Evolutionary conservation across 2,113 vertebrate genomes (phyloP).

Genomic region (Bombycilla garrulus): DNA sequence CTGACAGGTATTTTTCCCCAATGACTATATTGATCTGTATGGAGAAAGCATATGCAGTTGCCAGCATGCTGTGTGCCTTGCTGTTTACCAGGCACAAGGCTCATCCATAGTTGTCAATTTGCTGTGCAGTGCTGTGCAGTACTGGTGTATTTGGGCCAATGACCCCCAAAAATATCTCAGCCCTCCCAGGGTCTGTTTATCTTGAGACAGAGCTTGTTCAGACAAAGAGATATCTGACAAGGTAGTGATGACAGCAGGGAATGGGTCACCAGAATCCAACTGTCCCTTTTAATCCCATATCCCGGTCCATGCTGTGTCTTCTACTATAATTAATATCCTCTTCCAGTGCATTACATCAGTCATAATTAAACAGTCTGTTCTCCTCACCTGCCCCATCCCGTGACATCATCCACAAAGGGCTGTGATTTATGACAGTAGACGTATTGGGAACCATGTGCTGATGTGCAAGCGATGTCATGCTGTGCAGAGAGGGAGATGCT

Average conservation of each 20-base stretch:
- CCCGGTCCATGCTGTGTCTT: background rate
- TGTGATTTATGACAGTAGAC: background rate
- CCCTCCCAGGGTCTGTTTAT: background rate
- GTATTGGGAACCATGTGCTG: background rate
- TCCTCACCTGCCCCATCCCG: background rate
- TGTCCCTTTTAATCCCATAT: background rate
- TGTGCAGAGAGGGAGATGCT: background rate
- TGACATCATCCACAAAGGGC: background rate
- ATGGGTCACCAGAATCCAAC: background rate
- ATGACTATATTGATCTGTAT: slow-evolving; percentile 22
- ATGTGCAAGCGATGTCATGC: background rate
- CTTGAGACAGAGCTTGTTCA: background rate
- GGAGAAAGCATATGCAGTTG: background rate
- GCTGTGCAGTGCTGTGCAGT: background rate
- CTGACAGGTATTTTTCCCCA: slow-evolving; percentile 1
- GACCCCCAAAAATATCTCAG: background rate
- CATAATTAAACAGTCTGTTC: background rate
- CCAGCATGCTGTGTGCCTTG: background rate
- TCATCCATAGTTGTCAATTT: background rate
- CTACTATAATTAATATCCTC: background rate
- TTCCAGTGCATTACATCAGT: background rate
- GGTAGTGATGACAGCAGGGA: background rate
- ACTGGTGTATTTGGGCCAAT: background rate
- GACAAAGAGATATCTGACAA: background rate
- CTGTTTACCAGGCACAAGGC: slow-evolving; percentile 17